Conservation (phyloP, 1,140 invertebrate species). For the Euura saliciscinereae region DNA sequence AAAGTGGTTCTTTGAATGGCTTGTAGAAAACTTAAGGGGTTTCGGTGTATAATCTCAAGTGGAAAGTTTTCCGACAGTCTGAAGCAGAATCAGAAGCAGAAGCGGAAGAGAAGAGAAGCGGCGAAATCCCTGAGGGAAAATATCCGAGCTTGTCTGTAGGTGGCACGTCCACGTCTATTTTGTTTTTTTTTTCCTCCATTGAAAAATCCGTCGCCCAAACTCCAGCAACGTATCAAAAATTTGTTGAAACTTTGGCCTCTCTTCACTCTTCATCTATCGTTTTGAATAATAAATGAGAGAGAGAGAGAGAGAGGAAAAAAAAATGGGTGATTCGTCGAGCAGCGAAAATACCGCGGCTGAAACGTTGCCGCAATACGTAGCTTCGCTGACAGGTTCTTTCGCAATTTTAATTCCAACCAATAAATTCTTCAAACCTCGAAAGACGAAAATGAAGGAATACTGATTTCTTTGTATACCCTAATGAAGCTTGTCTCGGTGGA, state of each 20-base stretch:
- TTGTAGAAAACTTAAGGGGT: too few relatives aligned
- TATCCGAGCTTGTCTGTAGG: too few relatives aligned
- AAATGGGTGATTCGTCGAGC: background rate
- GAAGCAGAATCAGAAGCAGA: background rate
- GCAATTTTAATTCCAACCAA: background rate
- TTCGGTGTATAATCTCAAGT: too few relatives aligned
- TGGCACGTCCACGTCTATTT: too few relatives aligned
- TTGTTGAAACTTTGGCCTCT: background rate
- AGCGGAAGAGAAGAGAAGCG: background rate
- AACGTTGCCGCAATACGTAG: background rate
- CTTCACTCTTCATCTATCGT: background rate
- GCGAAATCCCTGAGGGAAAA: background rate
- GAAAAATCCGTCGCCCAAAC: too few relatives aligned
- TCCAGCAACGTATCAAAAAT: too few relatives aligned
- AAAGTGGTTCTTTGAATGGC: too few relatives aligned
- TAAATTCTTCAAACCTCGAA: background rate
- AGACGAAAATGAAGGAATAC: too few relatives aligned
- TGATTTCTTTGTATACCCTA: conserved; percentile 5
- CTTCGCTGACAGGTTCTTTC: background rate
- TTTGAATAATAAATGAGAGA: background rate
- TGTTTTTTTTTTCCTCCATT: too few relatives aligned
- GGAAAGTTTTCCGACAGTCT: too few relatives aligned
- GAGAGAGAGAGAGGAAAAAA: background rate
- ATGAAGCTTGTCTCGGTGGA: conserved; percentile 37
- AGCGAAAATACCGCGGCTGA: background rate